phyloP scores from a whole-genome alignment of 2,888 invertebrate species.

The Rhimphoctona megacephalus region DNA sequence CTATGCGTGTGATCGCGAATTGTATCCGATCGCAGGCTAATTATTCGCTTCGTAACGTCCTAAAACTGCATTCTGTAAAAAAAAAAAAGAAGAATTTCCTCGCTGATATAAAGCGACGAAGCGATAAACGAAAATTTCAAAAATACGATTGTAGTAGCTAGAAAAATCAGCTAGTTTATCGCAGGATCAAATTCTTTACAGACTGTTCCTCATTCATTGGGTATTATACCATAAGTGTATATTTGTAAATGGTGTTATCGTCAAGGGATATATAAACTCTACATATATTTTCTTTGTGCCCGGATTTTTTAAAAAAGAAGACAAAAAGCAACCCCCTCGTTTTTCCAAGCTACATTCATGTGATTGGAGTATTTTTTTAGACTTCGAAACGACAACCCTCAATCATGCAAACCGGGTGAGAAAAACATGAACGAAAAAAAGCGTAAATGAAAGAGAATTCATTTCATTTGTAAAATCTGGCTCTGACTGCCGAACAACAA shows the following conservation, averaged over 20 bases:
- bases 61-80: conserved; percentile 44
- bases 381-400: conserved; percentile 12
- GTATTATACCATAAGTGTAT: conserved; percentile 66
- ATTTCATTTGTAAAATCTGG: conserved; percentile 2
- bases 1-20: conserved; percentile 54
- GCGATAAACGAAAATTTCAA: conserved; percentile 36
- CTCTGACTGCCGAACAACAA: conserved; percentile 17
- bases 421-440: background rate
- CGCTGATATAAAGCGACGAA: conserved; percentile 15
- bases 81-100: conserved; percentile 14
- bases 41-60: conserved; percentile 60
- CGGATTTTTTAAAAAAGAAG: conserved; percentile 19
- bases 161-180: conserved; percentile 48
- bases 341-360: conserved; percentile 24
- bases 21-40: conserved; percentile 39
- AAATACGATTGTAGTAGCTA: conserved; percentile 27
- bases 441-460: background rate
- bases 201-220: conserved; percentile 62
- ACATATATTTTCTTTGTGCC: conserved; percentile 61
- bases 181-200: conserved; percentile 61
- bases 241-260: conserved; percentile 68
- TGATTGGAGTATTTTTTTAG: conserved; percentile 59
- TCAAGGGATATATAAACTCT: conserved; percentile 57
- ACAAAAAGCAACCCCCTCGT: background rate
- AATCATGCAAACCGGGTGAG: conserved; percentile 1